Percentiles rank a stretch among this genome's conserved stretches.
These are phyloP conservation scores for Ischnus inquisitorius DNA, from an alignment of 2,888 invertebrate genomes.

Conservation along the genomic window DNA sequence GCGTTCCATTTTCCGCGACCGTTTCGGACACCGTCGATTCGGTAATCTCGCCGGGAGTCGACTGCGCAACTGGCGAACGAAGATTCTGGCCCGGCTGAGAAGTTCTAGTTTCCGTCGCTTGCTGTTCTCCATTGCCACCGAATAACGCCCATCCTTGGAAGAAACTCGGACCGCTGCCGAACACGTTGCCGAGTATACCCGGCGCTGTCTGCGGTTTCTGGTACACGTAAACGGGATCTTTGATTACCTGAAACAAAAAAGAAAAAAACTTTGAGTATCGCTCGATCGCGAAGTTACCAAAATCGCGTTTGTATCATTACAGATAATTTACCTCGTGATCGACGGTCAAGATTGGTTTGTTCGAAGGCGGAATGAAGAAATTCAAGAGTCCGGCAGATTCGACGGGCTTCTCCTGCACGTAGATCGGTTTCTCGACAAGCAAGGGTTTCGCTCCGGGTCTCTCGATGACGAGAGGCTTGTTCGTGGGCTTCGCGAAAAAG, in stretches of 20 bases:
- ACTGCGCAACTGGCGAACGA: background rate
- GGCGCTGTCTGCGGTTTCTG: constrained; percentile 52
- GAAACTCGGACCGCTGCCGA: constrained; percentile 26
- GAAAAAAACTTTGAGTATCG: background rate
- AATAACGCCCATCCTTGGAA: constrained; percentile 44
- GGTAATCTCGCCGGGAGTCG: background rate
- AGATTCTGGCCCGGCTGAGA: background rate
- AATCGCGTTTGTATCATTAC: background rate
- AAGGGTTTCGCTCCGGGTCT: constrained; percentile 61
- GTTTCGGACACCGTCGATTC: background rate
- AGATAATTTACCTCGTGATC: constrained; percentile 59
- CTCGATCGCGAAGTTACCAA: background rate
- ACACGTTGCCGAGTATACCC: constrained; percentile 29
- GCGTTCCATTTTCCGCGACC: background rate
- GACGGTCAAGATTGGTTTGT: constrained; percentile 34
- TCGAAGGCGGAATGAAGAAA: constrained; percentile 15
- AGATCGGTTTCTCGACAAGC: constrained; percentile 64
- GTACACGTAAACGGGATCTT: constrained; percentile 63
- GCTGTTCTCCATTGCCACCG: background rate
- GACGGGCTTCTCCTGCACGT: constrained; percentile 58
- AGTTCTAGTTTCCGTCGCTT: background rate
- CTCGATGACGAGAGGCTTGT: constrained; percentile 63
- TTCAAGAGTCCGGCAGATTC: constrained; percentile 23
- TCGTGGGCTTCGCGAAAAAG: constrained; percentile 36
- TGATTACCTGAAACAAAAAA: constrained; percentile 58